Conservation (phyloP, 2,888 invertebrate species). For the Chrysomela aeneicollis region DNA sequence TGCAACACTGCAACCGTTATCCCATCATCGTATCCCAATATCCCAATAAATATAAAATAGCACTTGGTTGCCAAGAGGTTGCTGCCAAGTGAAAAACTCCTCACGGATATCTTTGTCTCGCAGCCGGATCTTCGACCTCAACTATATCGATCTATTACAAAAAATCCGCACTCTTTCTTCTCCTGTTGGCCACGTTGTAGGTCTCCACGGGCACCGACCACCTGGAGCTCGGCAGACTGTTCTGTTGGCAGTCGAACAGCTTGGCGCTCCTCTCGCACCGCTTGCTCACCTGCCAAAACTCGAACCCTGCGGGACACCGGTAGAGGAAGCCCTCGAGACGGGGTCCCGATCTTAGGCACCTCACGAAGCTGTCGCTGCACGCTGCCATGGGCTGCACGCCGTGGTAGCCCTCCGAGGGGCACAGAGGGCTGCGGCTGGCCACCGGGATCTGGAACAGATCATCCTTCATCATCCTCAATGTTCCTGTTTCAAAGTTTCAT, state of each 20-base stretch:
- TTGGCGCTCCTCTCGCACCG: slow-evolving; percentile 74
- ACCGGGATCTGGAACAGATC: slow-evolving; percentile 72
- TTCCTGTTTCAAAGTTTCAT: too few species aligned
- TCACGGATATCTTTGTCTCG: too few species aligned
- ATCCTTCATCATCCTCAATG: too few species aligned
- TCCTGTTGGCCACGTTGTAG: slow-evolving; percentile 63
- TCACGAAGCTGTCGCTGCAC: slow-evolving; percentile 77
- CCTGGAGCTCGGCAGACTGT: slow-evolving; percentile 59
- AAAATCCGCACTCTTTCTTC: slow-evolving; percentile 47
- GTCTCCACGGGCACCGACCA: slow-evolving; percentile 68
- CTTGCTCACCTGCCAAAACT: slow-evolving; percentile 80
- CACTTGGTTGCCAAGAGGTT: too few species aligned
- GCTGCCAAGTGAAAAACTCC: too few species aligned
- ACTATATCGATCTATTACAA: too few species aligned
- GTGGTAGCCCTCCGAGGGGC: slow-evolving; percentile 74
- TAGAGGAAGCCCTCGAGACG: slow-evolving; percentile 74
- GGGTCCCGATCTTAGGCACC: slow-evolving; percentile 68
- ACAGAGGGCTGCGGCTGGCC: slow-evolving; percentile 65
- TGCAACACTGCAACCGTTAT: too few species aligned
- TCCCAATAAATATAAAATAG: too few species aligned
- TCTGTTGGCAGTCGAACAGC: slow-evolving; percentile 68
- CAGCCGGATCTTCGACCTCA: too few species aligned
- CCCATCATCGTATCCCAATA: too few species aligned
- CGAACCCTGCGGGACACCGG: slow-evolving; percentile 78
- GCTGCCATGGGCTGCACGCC: slow-evolving; percentile 72